These are phyloP conservation scores for Muscina levida DNA, from an alignment of 2,888 invertebrate genomes.

Conservation along the genomic window DNA sequence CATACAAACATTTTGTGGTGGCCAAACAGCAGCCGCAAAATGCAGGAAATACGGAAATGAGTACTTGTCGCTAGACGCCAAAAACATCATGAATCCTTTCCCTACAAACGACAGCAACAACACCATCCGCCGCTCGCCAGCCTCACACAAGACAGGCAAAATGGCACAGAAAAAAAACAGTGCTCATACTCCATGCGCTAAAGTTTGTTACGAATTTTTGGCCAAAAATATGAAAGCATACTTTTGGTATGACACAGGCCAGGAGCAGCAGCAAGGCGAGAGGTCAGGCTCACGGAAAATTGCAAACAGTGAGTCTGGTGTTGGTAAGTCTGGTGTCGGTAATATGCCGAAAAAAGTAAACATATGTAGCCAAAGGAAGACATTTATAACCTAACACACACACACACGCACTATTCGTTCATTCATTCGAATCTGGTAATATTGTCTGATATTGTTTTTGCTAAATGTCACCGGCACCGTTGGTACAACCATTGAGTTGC, in stretches of 20 bases:
- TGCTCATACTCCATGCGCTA: neutral
- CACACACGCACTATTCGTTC: constrained; percentile 7
- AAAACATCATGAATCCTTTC: constrained; percentile 53
- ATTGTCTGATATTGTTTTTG: neutral
- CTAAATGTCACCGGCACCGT: neutral
- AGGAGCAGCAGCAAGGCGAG: too few relatives aligned
- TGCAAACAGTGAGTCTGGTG: constrained; percentile 8
- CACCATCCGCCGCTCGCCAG: too few relatives aligned
- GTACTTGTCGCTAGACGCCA: constrained; percentile 68
- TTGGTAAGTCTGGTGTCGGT: constrained; percentile 24
- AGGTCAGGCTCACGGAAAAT: too few relatives aligned
- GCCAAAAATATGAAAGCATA: constrained; percentile 48
- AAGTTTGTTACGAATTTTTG: neutral
- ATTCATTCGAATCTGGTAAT: neutral
- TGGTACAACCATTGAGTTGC: too few relatives aligned
- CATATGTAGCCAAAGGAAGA: constrained; percentile 57
- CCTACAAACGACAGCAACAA: too few relatives aligned
- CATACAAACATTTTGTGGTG: constrained; percentile 65
- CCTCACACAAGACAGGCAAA: too few relatives aligned
- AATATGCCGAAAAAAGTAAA: constrained; percentile 29
- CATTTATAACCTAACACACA: constrained; percentile 40
- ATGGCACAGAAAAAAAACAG: too few relatives aligned
- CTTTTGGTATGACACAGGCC: constrained; percentile 8
- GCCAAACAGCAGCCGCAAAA: constrained; percentile 65
- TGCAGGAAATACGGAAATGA: constrained; percentile 67